Evolutionary conservation across 2,113 vertebrate species (phyloP).

Genomic region (Chaenocephalus aceratus): DNA sequence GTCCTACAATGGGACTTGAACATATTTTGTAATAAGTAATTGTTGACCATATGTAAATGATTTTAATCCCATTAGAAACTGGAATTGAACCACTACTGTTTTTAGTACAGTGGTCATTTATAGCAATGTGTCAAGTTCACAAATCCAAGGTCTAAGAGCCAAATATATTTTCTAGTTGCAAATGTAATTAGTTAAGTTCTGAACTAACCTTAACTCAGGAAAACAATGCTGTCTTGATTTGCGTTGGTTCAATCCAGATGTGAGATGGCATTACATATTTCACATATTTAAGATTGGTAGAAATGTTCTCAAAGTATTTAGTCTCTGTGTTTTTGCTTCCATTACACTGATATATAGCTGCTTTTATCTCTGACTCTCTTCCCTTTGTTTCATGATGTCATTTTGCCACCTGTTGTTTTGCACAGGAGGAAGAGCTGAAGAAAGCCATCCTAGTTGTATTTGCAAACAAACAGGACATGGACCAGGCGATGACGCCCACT

Average conservation of each 20-base stretch:
- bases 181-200: too few relatives aligned
- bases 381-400: neutral
- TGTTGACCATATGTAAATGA: neutral
- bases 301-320: neutral
- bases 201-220: neutral
- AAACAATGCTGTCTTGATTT: neutral
- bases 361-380: neutral
- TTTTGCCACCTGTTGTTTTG: neutral
- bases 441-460: conserved; percentile 98
- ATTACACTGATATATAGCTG: neutral
- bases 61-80: neutral
- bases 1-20: neutral
- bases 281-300: neutral
- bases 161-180: too few relatives aligned
- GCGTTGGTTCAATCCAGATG: neutral
- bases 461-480: conserved; percentile 99
- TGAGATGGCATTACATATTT: too few relatives aligned
- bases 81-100: neutral
- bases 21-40: neutral
- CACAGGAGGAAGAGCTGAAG: conserved; percentile 96
- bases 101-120: too few relatives aligned
- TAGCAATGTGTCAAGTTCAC: too few relatives aligned
- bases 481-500: conserved; percentile 96
- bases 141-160: too few relatives aligned
- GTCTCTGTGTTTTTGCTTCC: neutral